phyloP scores from a whole-genome alignment of 2,113 vertebrate species.

The Carollia perspicillata region DNA sequence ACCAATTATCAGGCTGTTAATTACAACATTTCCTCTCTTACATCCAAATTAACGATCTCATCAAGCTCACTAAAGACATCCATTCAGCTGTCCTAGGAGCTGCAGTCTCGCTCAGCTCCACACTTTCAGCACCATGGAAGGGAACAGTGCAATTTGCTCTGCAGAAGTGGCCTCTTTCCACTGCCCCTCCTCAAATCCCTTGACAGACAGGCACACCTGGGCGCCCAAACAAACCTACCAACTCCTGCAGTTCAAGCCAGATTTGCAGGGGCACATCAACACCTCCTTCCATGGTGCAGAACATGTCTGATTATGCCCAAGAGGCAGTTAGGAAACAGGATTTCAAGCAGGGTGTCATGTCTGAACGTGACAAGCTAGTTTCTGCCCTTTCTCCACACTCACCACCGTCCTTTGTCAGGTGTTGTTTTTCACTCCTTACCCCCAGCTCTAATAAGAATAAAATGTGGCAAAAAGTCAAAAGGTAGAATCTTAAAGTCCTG shows the following conservation, averaged over 20 bases:
- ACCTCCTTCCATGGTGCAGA: background rate
- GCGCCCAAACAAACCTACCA: background rate
- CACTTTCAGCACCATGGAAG: background rate
- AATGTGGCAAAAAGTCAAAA: slow-evolving; percentile 69
- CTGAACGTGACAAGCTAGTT: slow-evolving; percentile 66
- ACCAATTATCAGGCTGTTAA: slow-evolving; percentile 35
- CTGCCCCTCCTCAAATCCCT: background rate
- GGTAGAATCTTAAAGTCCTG: slow-evolving; percentile 56
- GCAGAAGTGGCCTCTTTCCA: background rate
- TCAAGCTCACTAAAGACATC: slow-evolving; percentile 43
- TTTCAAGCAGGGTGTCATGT: background rate
- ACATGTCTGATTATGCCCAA: slow-evolving; percentile 48
- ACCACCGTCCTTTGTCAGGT: background rate
- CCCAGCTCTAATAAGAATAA: slow-evolving; percentile 22
- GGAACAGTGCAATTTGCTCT: background rate
- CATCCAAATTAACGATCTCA: slow-evolving; percentile 43
- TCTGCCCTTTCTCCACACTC: slow-evolving; percentile 44
- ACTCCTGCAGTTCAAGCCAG: background rate
- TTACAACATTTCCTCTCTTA: slow-evolving; percentile 51
- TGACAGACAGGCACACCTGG: background rate
- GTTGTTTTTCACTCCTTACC: background rate
- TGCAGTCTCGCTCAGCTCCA: background rate
- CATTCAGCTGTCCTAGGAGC: background rate
- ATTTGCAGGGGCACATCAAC: background rate
- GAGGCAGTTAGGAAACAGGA: slow-evolving; percentile 24